A percentile compares a stretch with the other conserved stretches of the same genome.
Conservation (phyloP, 1,140 invertebrate species). For the Lordiphosa clarofinis region DNA sequence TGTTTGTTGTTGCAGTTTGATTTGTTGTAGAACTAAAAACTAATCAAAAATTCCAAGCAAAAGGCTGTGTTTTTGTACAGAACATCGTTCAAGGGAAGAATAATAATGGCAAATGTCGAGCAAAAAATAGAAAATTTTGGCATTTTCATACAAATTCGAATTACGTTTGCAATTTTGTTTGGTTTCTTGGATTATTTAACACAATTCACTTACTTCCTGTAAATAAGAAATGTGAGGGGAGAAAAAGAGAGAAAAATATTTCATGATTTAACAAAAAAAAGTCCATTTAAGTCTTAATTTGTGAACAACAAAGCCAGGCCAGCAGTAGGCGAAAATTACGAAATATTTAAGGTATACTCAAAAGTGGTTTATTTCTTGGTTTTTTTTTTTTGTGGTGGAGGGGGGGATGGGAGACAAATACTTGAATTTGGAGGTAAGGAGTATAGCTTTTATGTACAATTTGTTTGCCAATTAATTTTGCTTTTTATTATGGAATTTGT, state of each 20-base stretch:
- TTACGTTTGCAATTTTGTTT: slow-evolving; percentile 25
- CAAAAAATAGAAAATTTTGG: slow-evolving; percentile 35
- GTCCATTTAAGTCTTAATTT: slow-evolving; percentile 51
- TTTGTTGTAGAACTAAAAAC: slow-evolving; percentile 21
- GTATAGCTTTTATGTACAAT: no score
- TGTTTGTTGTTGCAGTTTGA: slow-evolving; percentile 61
- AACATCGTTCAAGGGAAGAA: slow-evolving; percentile 5
- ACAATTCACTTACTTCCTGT: slow-evolving; percentile 75
- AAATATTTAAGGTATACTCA: slow-evolving; percentile 36
- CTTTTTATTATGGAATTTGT: slow-evolving; percentile 43
- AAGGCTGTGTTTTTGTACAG: slow-evolving; percentile 25
- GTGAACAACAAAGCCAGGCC: slow-evolving; percentile 72
- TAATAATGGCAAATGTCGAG: slow-evolving; percentile 5
- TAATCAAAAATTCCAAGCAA: slow-evolving; percentile 64
- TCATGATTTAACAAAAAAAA: slow-evolving; percentile 57
- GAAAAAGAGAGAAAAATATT: slow-evolving; percentile 60
- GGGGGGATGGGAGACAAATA: slow-evolving; percentile 15
- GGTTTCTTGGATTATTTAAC: slow-evolving; percentile 48
- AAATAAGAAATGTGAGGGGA: slow-evolving; percentile 50
- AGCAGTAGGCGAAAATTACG: slow-evolving; percentile 66
- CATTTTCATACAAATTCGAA: slow-evolving; percentile 16
- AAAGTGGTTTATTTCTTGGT: slow-evolving; percentile 26
- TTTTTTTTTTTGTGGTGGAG: slow-evolving; percentile 27
- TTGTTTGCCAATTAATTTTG: slow-evolving; percentile 11
- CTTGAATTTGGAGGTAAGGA: no score